phyloP scores from a whole-genome alignment of 2,797 vertebrate species.

The Spinus pinus region DNA sequence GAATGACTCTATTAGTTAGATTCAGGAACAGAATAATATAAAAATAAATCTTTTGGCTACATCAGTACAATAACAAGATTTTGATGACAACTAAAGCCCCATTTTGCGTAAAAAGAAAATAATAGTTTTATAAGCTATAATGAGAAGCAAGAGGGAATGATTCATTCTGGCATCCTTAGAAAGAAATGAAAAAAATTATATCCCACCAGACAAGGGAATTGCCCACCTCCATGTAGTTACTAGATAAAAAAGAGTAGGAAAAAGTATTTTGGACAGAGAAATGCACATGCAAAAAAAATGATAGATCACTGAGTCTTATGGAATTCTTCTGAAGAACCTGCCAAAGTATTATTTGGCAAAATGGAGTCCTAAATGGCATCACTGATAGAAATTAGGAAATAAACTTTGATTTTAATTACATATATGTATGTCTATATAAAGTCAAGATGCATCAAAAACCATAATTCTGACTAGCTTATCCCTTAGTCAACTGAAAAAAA shows the following conservation, averaged over 20 bases:
- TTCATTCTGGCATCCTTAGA: background rate
- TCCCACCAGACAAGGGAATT: background rate
- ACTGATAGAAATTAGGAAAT: background rate
- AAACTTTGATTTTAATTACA: background rate
- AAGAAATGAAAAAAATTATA: background rate
- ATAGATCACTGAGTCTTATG: background rate
- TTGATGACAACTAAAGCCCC: background rate
- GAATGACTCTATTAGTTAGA: background rate
- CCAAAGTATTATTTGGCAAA: background rate
- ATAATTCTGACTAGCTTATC: background rate
- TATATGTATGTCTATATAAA: background rate
- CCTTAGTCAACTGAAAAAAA: background rate
- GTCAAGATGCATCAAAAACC: background rate
- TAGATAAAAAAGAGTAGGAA: background rate
- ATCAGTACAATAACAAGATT: background rate
- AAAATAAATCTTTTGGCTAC: background rate
- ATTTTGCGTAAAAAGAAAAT: background rate
- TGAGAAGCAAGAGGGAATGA: background rate
- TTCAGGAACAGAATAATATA: background rate
- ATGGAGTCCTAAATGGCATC: background rate
- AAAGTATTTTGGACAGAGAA: background rate
- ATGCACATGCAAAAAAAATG: background rate
- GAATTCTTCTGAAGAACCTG: background rate
- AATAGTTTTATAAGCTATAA: background rate
- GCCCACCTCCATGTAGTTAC: background rate